These are phyloP conservation scores for Chiroxiphia lanceolata DNA, from an alignment of 2,797 vertebrate genomes.

Conservation along the genomic window DNA sequence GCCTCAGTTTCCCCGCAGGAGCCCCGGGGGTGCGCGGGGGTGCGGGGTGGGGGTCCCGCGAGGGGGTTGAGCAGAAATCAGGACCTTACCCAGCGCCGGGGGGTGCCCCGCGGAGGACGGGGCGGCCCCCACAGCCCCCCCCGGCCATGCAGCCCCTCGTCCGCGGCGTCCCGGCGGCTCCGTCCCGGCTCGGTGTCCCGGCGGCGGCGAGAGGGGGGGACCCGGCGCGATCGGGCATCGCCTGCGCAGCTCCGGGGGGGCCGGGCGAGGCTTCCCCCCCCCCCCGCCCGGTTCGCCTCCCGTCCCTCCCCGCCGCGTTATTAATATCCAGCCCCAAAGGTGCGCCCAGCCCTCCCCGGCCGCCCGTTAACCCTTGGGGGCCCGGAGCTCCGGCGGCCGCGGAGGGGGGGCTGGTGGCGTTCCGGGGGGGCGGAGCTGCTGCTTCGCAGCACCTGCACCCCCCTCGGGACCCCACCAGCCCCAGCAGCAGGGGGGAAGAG, in stretches of 20 bases:
- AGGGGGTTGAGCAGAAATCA: background rate
- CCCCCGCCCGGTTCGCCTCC: background rate
- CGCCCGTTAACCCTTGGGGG: background rate
- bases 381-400: background rate
- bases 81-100: background rate
- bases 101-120: background rate
- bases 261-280: background rate
- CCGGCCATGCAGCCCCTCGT: background rate
- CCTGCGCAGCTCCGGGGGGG: slow-evolving; percentile 3
- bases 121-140: background rate
- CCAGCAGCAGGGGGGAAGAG: background rate
- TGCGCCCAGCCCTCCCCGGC: slow-evolving; percentile 32
- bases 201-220: background rate
- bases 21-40: accelerated
- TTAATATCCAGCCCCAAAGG: slow-evolving; percentile 54
- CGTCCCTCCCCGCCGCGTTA: slow-evolving; percentile 9
- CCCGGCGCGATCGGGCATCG: background rate
- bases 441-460: background rate
- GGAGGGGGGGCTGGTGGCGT: background rate
- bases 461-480: background rate
- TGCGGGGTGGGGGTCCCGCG: background rate
- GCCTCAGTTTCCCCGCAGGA: slow-evolving; percentile 20
- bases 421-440: accelerated
- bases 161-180: background rate
- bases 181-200: background rate